Percentiles rank a stretch among this genome's conserved stretches.
These are phyloP conservation scores for Polyodon spathula DNA, from an alignment of 2,113 vertebrate species.

Conservation along the genomic window DNA sequence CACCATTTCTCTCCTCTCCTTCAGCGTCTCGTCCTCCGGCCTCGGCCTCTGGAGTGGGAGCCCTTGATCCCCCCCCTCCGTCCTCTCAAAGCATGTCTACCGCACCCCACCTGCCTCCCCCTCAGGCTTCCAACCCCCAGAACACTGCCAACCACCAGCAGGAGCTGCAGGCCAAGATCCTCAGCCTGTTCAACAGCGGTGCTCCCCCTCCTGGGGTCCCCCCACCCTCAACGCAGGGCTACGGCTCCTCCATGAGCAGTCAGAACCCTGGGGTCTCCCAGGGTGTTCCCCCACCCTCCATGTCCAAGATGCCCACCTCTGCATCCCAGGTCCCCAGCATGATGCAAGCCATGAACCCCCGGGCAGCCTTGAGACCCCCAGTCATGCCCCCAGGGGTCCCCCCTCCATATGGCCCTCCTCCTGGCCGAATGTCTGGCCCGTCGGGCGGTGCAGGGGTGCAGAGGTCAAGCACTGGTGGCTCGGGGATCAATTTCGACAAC, in stretches of 20 bases:
- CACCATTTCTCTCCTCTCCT: background rate
- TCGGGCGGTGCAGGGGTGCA: constrained; percentile 43
- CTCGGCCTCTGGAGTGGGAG: background rate
- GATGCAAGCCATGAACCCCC: constrained; percentile 46
- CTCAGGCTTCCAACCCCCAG: constrained; percentile 29
- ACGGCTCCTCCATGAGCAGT: constrained; percentile 43
- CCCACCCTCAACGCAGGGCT: constrained; percentile 52
- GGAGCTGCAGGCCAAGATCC: constrained; percentile 95
- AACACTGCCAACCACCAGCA: constrained; percentile 67
- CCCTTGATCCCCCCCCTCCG: constrained; percentile 18
- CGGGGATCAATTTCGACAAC: constrained; percentile 91
- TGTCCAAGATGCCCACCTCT: constrained; percentile 56
- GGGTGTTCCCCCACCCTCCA: constrained; percentile 36
- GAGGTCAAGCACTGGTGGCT: constrained; percentile 57
- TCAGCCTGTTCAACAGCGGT: constrained; percentile 90
- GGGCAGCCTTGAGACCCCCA: constrained; percentile 35
- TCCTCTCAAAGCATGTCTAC: constrained; percentile 21
- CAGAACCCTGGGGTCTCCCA: constrained; percentile 21
- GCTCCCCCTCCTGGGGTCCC: constrained; percentile 12
- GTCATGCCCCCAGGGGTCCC: constrained; percentile 42
- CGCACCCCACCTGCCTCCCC: background rate
- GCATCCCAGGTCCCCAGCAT: constrained; percentile 48
- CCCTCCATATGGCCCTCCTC: constrained; percentile 47
- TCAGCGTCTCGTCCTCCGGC: constrained; percentile 25
- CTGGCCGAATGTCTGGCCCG: constrained; percentile 50